Conservation (phyloP, 92 coral and sea anemone species). For the Epizoanthus stellaris region DNA sequence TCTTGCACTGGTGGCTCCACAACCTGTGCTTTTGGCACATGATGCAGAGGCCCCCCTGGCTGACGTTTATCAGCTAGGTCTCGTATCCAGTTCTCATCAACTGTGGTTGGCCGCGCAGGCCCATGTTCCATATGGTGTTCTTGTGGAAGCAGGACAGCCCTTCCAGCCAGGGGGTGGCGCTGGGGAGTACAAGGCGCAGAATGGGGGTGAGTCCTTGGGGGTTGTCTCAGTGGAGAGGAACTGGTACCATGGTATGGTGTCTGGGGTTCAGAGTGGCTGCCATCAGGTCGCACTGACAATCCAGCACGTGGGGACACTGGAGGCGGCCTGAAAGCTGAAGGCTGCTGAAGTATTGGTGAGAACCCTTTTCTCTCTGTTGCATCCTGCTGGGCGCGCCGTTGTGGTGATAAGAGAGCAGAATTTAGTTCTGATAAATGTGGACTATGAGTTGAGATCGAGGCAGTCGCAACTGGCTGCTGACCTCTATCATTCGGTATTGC, state of each 20-base stretch:
- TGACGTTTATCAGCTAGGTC: not conserved
- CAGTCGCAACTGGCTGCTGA: not conserved
- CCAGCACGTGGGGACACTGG: conserved; percentile 67
- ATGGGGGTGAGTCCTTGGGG: conserved; percentile 41
- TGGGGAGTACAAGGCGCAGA: conserved; percentile 92
- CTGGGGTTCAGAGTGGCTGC: conserved; percentile 80
- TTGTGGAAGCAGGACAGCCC: conserved; percentile 49
- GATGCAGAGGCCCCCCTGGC: not conserved
- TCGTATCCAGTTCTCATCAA: not conserved
- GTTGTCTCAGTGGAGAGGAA: conserved; percentile 22
- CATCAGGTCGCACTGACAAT: conserved; percentile 65
- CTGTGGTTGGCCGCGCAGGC: not conserved
- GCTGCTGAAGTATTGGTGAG: conserved; percentile 69
- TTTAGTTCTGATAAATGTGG: conserved; percentile 12
- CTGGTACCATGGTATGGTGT: conserved; percentile 69
- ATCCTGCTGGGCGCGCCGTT: conserved; percentile 17
- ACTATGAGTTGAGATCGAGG: not conserved
- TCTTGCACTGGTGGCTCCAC: conserved; percentile 2
- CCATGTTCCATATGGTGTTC: conserved; percentile 2
- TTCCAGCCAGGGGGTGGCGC: conserved; percentile 70
- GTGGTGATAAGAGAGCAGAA: conserved; percentile 2
- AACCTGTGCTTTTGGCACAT: not conserved
- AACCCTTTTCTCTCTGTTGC: not conserved
- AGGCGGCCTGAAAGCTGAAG: conserved; percentile 85
- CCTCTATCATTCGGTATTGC: not conserved